Conservation (phyloP, 2,797 vertebrate genomes). For the Sebastes trivittatus region DNA sequence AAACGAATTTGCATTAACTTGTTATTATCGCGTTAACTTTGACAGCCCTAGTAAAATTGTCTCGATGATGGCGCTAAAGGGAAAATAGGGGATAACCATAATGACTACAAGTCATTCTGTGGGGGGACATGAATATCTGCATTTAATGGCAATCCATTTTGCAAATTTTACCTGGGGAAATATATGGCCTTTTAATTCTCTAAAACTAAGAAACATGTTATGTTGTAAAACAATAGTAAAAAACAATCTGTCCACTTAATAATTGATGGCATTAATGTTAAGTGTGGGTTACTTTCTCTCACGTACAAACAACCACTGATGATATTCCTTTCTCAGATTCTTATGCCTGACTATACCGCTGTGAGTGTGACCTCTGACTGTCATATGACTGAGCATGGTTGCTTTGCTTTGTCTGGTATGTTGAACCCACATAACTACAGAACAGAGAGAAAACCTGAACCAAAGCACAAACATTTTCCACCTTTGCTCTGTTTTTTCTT, state of each 20-base stretch:
- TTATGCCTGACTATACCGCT: conserved; percentile 7
- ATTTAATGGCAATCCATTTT: not conserved
- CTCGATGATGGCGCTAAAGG: no score
- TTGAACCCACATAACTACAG: not conserved
- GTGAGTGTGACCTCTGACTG: conserved; percentile 46
- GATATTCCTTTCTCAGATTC: conserved; percentile 26
- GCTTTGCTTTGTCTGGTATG: conserved; percentile 2
- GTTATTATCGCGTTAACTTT: no score
- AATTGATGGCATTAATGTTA: not conserved
- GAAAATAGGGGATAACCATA: no score
- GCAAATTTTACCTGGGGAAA: not conserved
- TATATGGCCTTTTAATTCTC: not conserved
- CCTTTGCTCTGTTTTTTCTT: not conserved
- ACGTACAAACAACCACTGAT: not conserved
- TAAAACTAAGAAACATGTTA: not conserved
- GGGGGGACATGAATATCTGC: not conserved
- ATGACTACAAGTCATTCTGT: no score
- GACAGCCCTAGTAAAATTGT: no score
- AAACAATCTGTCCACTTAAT: not conserved
- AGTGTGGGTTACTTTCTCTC: conserved; percentile 1
- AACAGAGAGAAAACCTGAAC: conserved; percentile 4
- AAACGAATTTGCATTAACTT: no score
- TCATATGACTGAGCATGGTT: conserved; percentile 60
- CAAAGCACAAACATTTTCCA: not conserved
- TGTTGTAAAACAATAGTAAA: not conserved